A percentile compares a stretch with the other conserved stretches of the same genome.
Evolutionary conservation across 2,113 vertebrate species (phyloP).

Genomic region (Paradoxurus hermaphroditus): DNA sequence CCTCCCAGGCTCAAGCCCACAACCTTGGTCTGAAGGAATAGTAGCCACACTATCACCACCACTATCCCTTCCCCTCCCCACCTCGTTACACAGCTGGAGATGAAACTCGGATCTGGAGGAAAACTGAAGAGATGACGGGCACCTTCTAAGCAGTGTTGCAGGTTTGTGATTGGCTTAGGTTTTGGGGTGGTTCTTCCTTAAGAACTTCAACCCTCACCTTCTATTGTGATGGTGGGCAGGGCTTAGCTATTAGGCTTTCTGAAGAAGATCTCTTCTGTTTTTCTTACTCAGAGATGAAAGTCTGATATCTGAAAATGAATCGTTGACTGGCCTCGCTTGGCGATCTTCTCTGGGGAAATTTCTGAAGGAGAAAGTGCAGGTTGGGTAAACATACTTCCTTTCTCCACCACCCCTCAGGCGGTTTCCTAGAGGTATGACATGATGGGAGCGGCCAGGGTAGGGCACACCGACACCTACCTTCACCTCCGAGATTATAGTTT

Average conservation of each 20-base stretch:
- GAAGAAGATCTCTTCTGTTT: neutral
- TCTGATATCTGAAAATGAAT: neutral
- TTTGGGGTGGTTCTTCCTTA: neutral
- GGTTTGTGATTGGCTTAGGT: neutral
- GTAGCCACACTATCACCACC: no score
- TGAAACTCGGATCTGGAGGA: neutral
- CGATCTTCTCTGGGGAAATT: constrained; percentile 13
- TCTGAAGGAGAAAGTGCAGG: neutral
- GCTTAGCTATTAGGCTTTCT: neutral
- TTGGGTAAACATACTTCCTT: neutral
- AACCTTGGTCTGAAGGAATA: neutral
- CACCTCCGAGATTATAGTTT: neutral
- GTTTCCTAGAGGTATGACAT: neutral
- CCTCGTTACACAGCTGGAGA: neutral
- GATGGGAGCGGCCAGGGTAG: neutral
- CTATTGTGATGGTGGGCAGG: neutral
- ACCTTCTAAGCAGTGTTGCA: neutral
- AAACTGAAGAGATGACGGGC: neutral
- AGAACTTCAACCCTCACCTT: neutral
- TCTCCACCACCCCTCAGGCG: neutral
- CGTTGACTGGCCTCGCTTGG: neutral
- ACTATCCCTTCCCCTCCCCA: neutral
- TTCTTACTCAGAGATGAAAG: neutral
- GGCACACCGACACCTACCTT: neutral
- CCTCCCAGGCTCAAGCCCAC: no score